These are phyloP conservation scores for Trissonchulus sp. DNA, from an alignment of 2,888 invertebrate genomes.

Conservation along the genomic window DNA sequence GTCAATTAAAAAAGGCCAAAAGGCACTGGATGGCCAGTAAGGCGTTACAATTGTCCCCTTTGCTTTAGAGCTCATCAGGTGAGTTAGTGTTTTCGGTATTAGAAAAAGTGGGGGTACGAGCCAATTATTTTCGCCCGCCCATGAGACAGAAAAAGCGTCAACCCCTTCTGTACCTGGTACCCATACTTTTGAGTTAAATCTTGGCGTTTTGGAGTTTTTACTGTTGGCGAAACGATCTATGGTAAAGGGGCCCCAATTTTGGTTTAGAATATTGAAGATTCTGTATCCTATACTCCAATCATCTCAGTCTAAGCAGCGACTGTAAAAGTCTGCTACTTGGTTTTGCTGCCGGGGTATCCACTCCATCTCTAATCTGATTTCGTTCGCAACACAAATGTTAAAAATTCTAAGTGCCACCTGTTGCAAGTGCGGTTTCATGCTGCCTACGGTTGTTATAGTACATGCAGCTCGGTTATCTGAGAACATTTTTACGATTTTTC, in stretches of 20 bases:
- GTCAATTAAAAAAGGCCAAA: neutral
- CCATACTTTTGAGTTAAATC: constrained; percentile 13
- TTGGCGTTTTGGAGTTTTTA: neutral
- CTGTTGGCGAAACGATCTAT: neutral
- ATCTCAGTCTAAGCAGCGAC: too few species aligned
- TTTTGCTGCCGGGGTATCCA: neutral
- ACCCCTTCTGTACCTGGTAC: too few species aligned
- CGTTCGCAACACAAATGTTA: neutral
- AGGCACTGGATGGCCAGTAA: neutral
- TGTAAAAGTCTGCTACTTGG: too few species aligned
- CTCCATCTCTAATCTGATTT: constrained; percentile 10
- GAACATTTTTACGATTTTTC: neutral
- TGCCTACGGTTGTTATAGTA: too few species aligned
- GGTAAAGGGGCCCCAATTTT: neutral
- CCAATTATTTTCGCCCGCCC: neutral
- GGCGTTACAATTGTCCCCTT: neutral
- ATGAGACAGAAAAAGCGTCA: constrained; percentile 9
- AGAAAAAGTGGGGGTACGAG: too few species aligned
- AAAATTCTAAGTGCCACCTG: too few species aligned
- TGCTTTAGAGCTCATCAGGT: neutral
- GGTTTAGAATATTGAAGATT: neutral
- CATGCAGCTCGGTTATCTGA: too few species aligned
- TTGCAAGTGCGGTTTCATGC: too few species aligned
- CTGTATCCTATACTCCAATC: too few species aligned
- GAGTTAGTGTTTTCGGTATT: neutral